A percentile compares a stretch with the other conserved stretches of the same genome.
Evolutionary conservation across 2,113 vertebrate species (phyloP).

Genomic region (Crotalus tigris): DNA sequence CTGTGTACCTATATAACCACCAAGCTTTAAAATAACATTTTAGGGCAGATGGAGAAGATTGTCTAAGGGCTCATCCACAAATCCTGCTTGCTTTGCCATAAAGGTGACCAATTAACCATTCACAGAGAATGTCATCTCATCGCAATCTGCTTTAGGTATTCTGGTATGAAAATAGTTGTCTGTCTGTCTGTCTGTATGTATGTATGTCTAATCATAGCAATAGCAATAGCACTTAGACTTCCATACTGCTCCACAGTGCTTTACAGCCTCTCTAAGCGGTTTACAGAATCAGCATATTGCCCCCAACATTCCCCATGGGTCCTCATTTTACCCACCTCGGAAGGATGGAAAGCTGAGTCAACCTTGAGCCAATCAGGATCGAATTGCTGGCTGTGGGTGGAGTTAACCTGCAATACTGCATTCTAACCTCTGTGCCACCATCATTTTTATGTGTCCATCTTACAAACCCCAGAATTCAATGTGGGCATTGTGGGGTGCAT

Average conservation of each 20-base stretch:
- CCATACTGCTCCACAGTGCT: not conserved
- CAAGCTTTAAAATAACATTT: not conserved
- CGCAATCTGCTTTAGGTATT: not conserved
- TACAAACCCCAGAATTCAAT: not conserved
- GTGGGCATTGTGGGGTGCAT: not conserved
- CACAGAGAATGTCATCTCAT: not conserved
- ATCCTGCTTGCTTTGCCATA: not conserved
- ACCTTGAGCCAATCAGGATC: not conserved
- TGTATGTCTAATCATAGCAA: not conserved
- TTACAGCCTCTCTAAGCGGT: not conserved
- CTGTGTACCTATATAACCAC: not conserved
- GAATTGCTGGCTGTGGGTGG: not conserved
- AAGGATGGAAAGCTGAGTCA: not conserved
- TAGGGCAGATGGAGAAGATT: not conserved
- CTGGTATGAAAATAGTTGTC: not conserved
- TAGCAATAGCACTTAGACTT: not conserved
- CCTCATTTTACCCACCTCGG: not conserved
- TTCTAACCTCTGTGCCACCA: not conserved
- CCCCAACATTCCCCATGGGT: not conserved
- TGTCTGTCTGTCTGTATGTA: no score
- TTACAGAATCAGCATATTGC: not conserved
- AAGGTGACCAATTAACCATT: not conserved
- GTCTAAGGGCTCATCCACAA: not conserved
- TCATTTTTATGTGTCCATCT: not conserved
- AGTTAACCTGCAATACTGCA: not conserved